These are phyloP conservation scores for Orchesella cincta DNA, from an alignment of 1,140 invertebrate genomes.

Conservation along the genomic window DNA sequence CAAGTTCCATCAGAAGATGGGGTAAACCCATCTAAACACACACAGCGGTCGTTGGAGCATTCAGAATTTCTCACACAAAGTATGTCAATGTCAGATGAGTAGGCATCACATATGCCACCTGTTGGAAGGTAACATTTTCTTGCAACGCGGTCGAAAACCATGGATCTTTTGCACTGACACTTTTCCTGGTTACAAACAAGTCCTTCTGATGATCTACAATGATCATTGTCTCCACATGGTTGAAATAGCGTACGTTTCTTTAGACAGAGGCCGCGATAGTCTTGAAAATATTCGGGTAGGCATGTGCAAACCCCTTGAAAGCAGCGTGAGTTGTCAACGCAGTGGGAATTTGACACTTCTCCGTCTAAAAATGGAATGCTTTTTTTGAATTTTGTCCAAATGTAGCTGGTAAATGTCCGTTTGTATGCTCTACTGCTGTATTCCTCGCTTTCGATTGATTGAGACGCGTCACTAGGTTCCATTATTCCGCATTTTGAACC, in stretches of 20 bases:
- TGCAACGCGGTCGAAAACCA: background rate
- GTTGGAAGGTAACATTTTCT: conserved; percentile 33
- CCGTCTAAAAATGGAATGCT: conserved; percentile 3
- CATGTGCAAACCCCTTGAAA: conserved; percentile 5
- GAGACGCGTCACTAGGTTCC: no score
- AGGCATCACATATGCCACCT: conserved; percentile 31
- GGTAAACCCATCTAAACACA: conserved; percentile 14
- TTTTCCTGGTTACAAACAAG: conserved; percentile 15
- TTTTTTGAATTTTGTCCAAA: background rate
- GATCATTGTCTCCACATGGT: background rate
- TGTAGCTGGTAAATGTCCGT: background rate
- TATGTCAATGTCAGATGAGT: background rate
- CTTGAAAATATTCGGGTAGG: conserved; percentile 7
- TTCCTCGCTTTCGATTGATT: no score
- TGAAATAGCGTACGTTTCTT: conserved; percentile 22
- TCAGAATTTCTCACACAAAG: conserved; percentile 17
- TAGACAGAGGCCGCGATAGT: conserved; percentile 23
- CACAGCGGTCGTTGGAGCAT: conserved; percentile 25
- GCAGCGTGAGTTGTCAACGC: conserved; percentile 29
- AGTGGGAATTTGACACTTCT: conserved; percentile 22
- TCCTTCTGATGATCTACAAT: conserved; percentile 24
- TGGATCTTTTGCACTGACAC: background rate
- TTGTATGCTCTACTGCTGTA: no score
- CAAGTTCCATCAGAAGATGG: conserved; percentile 22
- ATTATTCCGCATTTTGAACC: conserved; percentile 3